A percentile compares a stretch with the other conserved stretches of the same genome.
phyloP scores from a whole-genome alignment of 2,888 invertebrate genomes.

The Calameuta filiformis region DNA sequence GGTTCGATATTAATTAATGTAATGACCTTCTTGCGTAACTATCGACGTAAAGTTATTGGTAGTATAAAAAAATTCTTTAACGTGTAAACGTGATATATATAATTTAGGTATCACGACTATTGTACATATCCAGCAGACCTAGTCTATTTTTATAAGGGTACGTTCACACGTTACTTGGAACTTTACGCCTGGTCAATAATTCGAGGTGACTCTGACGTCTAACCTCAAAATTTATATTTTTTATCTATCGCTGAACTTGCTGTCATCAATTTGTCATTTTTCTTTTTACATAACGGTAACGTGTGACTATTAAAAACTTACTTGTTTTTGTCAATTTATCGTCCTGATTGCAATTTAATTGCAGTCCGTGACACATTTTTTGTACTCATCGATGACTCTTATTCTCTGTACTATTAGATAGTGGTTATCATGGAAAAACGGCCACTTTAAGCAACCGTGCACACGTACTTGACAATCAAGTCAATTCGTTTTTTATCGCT shows the following conservation, averaged over 20 bases:
- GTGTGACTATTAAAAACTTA: too few relatives aligned
- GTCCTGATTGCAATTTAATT: too few relatives aligned
- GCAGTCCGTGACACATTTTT: too few relatives aligned
- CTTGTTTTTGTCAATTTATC: too few relatives aligned
- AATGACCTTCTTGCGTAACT: not conserved
- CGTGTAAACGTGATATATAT: not conserved
- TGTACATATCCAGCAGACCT: not conserved
- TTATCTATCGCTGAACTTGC: too few relatives aligned
- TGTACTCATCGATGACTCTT: too few relatives aligned
- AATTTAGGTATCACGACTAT: not conserved
- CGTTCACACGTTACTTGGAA: not conserved
- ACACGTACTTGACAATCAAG: constrained; percentile 3
- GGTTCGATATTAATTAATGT: constrained; percentile 1
- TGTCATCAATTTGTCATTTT: too few relatives aligned
- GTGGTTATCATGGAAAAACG: not conserved
- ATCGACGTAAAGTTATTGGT: not conserved
- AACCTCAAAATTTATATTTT: too few relatives aligned
- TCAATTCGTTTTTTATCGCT: not conserved
- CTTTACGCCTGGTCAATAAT: not conserved
- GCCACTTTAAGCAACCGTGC: not conserved
- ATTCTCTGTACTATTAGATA: too few relatives aligned
- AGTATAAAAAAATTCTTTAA: not conserved
- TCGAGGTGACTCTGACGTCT: too few relatives aligned
- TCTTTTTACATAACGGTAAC: too few relatives aligned
- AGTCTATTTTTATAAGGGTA: not conserved